A percentile compares a stretch with the other conserved stretches of the same genome.
These are phyloP conservation scores for Lamellibrachia columna DNA, from an alignment of 2,888 invertebrate species.

Conservation along the genomic window DNA sequence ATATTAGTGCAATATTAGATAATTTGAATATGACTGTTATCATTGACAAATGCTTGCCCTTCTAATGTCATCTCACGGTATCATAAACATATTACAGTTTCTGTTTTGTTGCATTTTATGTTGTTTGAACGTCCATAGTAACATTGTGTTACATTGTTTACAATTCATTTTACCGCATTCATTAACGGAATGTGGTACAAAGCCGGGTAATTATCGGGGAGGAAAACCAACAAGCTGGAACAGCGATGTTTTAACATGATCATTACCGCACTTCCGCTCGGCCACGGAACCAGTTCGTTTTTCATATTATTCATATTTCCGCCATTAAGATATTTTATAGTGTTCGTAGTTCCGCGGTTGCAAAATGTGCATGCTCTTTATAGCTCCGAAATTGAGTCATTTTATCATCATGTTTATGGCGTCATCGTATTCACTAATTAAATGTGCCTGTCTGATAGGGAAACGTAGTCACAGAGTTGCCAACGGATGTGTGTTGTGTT, in stretches of 20 bases:
- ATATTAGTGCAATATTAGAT: conserved; percentile 12
- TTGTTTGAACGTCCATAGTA: background rate
- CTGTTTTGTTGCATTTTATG: background rate
- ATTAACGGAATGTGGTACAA: too few relatives aligned
- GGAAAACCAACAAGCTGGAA: too few relatives aligned
- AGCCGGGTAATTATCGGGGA: too few relatives aligned
- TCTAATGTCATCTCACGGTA: background rate
- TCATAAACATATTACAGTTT: background rate
- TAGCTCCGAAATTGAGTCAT: background rate
- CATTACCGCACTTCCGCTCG: too few relatives aligned
- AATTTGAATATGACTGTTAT: background rate
- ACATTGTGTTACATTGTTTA: too few relatives aligned
- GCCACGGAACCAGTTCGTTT: background rate
- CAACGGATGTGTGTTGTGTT: background rate
- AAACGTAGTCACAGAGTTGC: background rate
- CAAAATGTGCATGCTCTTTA: background rate
- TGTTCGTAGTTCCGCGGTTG: background rate
- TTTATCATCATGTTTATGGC: background rate
- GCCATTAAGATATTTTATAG: background rate
- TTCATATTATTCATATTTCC: background rate
- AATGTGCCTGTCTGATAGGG: background rate
- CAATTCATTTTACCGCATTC: too few relatives aligned
- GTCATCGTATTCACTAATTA: background rate
- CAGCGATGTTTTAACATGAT: too few relatives aligned
- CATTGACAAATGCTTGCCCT: background rate